A percentile compares a stretch with the other conserved stretches of the same genome.
Evolutionary conservation across 2,113 vertebrate species (phyloP).

Genomic region (Coregonus clupeaformis): DNA sequence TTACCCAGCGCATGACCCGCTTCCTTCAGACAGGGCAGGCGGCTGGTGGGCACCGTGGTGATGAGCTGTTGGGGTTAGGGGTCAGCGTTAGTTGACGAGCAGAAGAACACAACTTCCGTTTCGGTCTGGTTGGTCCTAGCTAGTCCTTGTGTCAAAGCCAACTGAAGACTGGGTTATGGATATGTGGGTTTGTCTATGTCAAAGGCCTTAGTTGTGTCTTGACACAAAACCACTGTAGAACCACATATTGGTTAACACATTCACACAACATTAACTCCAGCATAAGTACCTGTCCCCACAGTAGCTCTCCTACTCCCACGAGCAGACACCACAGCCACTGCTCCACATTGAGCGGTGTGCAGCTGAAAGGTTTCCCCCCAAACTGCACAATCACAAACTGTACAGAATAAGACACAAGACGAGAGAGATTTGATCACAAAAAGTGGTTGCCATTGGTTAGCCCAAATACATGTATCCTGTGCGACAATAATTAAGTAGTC

Average conservation of each 20-base stretch:
- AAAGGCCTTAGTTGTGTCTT: no score
- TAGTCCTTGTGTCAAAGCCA: no score
- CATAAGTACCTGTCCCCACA: slow-evolving; percentile 80
- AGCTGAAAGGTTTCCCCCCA: slow-evolving; percentile 83
- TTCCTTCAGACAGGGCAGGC: slow-evolving; percentile 79
- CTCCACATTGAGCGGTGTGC: slow-evolving; percentile 72
- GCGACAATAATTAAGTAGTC: background rate
- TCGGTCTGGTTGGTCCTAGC: no score
- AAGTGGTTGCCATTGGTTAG: background rate
- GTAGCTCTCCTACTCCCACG: slow-evolving; percentile 77
- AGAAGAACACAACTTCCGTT: no score
- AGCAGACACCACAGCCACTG: slow-evolving; percentile 85
- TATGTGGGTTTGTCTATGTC: background rate
- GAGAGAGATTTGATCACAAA: background rate
- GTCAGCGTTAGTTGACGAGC: no score
- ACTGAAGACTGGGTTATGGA: background rate
- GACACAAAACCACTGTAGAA: no score
- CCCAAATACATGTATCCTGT: no score
- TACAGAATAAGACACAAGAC: slow-evolving; percentile 5
- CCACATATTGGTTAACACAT: background rate
- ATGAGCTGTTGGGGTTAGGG: slow-evolving; percentile 65
- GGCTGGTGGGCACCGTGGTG: slow-evolving; percentile 75
- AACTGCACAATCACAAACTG: slow-evolving; percentile 82
- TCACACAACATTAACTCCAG: background rate
- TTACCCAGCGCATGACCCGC: slow-evolving; percentile 73